phyloP scores from a whole-genome alignment of 2,113 vertebrate genomes.

The Telmatochromis bifrenatus region DNA sequence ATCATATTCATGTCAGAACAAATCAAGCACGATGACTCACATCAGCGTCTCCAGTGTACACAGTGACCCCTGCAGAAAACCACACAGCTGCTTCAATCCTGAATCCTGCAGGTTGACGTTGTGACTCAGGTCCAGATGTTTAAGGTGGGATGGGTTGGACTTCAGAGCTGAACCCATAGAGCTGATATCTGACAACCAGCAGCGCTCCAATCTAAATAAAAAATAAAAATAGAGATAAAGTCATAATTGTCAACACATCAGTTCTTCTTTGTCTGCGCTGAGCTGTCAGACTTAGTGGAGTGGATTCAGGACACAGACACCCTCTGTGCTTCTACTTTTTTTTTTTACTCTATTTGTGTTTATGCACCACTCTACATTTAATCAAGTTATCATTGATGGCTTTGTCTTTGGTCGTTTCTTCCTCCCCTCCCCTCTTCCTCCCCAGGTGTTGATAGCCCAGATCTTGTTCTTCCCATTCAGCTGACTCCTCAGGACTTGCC shows the following conservation, averaged over 20 bases:
- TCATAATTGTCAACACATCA: rapidly evolving
- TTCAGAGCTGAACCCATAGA: background rate
- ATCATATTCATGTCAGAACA: background rate
- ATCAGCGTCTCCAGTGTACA: background rate
- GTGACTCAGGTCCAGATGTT: background rate
- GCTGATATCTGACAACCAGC: background rate
- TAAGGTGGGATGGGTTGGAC: background rate
- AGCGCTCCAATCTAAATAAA: background rate
- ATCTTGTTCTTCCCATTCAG: background rate
- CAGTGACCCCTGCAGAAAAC: background rate
- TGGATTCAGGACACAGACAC: background rate
- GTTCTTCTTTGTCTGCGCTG: rapidly evolving
- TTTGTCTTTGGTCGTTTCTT: background rate
- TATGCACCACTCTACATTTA: background rate
- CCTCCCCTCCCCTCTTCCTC: background rate
- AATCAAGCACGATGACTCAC: background rate
- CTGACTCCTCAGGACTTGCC: background rate
- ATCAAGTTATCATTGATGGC: background rate
- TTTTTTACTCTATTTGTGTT: background rate
- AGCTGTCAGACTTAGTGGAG: background rate
- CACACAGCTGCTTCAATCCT: background rate
- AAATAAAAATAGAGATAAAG: background rate
- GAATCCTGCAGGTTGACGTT: background rate
- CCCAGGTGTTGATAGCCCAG: background rate
- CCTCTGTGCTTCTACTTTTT: rapidly evolving